A percentile compares a stretch with the other conserved stretches of the same genome.
phyloP scores from a whole-genome alignment of 2,888 invertebrate genomes.

The Liodrosophila aerea region DNA sequence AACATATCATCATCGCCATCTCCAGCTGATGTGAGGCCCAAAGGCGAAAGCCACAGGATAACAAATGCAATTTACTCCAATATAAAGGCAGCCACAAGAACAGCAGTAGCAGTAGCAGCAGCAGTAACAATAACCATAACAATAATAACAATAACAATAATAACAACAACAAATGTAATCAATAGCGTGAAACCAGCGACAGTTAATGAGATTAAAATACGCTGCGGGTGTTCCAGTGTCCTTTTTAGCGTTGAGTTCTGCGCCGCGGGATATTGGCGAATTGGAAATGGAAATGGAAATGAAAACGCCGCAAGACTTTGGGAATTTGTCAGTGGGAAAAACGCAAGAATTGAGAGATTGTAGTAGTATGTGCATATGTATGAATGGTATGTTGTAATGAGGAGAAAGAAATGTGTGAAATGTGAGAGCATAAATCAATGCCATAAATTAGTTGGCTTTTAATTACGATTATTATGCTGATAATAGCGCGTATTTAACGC shows the following conservation, averaged over 20 bases:
- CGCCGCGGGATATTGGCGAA: slow-evolving; percentile 58
- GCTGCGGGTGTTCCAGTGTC: slow-evolving; percentile 57
- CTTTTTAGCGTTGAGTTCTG: slow-evolving; percentile 33
- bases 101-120: no score
- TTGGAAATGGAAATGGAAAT: slow-evolving; percentile 30
- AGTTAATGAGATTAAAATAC: slow-evolving; percentile 79
- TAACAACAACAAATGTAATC: slow-evolving; percentile 33
- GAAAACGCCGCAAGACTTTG: slow-evolving; percentile 11
- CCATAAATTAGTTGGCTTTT: slow-evolving; percentile 80
- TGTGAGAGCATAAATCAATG: slow-evolving; percentile 73
- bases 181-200: slow-evolving; percentile 43
- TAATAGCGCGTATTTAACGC: slow-evolving; percentile 80
- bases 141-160: slow-evolving; percentile 28
- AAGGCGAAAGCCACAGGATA: slow-evolving; percentile 45
- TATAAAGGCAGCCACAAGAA: slow-evolving; percentile 40
- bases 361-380: no score
- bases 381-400: no score
- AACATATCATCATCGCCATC: no score
- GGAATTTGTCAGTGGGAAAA: neutral
- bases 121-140: slow-evolving; percentile 44
- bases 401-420: slow-evolving; percentile 32
- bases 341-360: slow-evolving; percentile 34
- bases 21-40: neutral
- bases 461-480: slow-evolving; percentile 81
- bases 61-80: slow-evolving; percentile 57